Conservation (phyloP, 2,888 invertebrate genomes). For the Calliphora vomitoria region DNA sequence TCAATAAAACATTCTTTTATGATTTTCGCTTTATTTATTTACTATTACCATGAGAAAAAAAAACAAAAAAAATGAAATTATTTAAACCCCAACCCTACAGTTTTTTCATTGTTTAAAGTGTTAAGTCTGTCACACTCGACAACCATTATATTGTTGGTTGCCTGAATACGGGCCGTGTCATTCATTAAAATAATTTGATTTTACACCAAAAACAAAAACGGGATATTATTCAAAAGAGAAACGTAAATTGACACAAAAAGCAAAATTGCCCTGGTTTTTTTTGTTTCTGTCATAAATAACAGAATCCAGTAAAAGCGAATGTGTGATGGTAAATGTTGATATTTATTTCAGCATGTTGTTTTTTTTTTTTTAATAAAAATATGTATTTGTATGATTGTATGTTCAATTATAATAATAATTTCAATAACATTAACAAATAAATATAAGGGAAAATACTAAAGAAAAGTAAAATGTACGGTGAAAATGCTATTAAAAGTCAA, state of each 20-base stretch:
- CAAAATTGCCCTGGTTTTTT: constrained; percentile 37
- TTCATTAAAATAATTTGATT: constrained; percentile 58
- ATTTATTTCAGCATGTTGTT: too few species aligned
- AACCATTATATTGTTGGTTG: constrained; percentile 27
- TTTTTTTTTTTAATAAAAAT: too few species aligned
- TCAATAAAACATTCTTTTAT: constrained; percentile 30
- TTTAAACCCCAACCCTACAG: constrained; percentile 17
- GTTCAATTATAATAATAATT: too few species aligned
- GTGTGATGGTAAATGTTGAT: not conserved
- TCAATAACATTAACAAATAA: too few species aligned
- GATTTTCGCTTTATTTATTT: constrained; percentile 19
- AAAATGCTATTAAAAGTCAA: too few species aligned
- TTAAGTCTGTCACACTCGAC: constrained; percentile 38
- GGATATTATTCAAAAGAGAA: constrained; percentile 38
- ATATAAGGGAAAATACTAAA: too few species aligned
- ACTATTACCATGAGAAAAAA: constrained; percentile 7
- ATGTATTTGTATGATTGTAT: too few species aligned
- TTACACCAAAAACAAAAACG: constrained; percentile 28
- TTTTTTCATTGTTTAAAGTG: constrained; percentile 57
- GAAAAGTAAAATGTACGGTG: too few species aligned
- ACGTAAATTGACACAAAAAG: constrained; percentile 54
- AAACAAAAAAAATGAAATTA: not conserved
- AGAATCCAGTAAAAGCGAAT: not conserved
- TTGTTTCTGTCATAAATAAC: not conserved
- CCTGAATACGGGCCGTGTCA: constrained; percentile 19